These are phyloP conservation scores for Pseudomyrmex cubaensis DNA, from an alignment of 1,140 invertebrate genomes.

Conservation along the genomic window DNA sequence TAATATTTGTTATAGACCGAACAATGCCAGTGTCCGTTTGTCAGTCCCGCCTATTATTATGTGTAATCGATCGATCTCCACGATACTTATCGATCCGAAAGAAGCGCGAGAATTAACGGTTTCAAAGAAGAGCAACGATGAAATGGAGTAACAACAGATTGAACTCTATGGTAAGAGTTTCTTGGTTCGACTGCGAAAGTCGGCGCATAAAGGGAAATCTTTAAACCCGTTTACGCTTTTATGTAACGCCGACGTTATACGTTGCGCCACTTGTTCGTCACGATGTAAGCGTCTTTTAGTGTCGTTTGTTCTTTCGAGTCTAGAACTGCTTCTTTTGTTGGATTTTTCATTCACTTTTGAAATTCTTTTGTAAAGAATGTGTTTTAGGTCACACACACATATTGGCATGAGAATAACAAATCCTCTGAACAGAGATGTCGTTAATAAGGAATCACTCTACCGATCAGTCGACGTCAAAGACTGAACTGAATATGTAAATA, in stretches of 20 bases:
- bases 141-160: conserved; percentile 31
- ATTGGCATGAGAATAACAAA: not conserved
- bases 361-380: too few species aligned
- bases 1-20: conserved; percentile 58
- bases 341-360: too few species aligned
- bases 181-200: conserved; percentile 1
- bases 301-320: conserved; percentile 62
- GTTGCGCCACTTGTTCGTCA: conserved; percentile 72
- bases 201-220: conserved; percentile 68
- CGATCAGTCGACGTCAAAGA: conserved; percentile 30
- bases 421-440: not conserved
- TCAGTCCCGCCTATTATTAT: not conserved
- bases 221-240: conserved; percentile 73
- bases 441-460: conserved; percentile 43
- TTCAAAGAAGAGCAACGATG: too few species aligned
- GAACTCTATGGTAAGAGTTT: conserved; percentile 29
- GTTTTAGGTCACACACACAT: too few species aligned
- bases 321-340: conserved; percentile 28
- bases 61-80: conserved; percentile 47
- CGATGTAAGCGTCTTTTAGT: conserved; percentile 59
- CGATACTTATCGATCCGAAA: not conserved
- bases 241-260: conserved; percentile 68
- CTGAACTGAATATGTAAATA: conserved; percentile 31
- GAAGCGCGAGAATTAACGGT: not conserved
- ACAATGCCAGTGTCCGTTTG: conserved; percentile 26